phyloP scores from a whole-genome alignment of 2,113 vertebrate genomes.

The Clinocottus analis region DNA sequence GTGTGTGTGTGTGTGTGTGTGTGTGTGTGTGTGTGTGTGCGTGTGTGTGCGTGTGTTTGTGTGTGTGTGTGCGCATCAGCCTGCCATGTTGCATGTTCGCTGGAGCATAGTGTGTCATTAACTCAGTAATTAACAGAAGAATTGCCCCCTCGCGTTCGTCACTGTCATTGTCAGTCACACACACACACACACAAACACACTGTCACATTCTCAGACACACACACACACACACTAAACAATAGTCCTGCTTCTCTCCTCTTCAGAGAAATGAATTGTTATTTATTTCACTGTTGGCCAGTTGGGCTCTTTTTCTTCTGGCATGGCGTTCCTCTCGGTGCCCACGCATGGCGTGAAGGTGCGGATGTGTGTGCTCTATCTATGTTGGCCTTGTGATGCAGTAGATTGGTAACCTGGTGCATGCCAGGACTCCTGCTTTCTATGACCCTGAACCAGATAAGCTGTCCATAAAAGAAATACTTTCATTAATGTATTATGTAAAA shows the following conservation, averaged over 20 bases:
- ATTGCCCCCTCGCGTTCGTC: constrained; percentile 57
- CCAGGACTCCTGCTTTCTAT: background rate
- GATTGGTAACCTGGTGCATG: background rate
- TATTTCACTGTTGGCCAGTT: background rate
- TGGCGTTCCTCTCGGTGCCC: background rate
- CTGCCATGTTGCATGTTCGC: constrained; percentile 69
- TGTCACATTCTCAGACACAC: background rate
- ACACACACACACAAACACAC: constrained; percentile 19
- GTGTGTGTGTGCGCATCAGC: constrained; percentile 47
- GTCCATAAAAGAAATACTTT: background rate
- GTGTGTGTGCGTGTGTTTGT: constrained; percentile 35
- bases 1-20: constrained; percentile 30
- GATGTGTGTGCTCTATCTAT: background rate
- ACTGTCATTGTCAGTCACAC: constrained; percentile 61
- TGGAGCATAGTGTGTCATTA: constrained; percentile 79
- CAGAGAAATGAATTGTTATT: background rate
- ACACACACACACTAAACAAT: constrained; percentile 17
- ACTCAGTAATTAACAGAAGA: constrained; percentile 80
- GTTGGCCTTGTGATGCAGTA: background rate
- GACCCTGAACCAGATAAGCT: background rate
- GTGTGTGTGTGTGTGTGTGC: constrained; percentile 42
- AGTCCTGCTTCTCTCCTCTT: constrained; percentile 2
- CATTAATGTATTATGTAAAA: background rate
- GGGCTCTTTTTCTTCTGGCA: background rate
- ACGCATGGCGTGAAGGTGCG: background rate